phyloP scores from a whole-genome alignment of 2,113 vertebrate genomes.

The Dipodomys stephensi region DNA sequence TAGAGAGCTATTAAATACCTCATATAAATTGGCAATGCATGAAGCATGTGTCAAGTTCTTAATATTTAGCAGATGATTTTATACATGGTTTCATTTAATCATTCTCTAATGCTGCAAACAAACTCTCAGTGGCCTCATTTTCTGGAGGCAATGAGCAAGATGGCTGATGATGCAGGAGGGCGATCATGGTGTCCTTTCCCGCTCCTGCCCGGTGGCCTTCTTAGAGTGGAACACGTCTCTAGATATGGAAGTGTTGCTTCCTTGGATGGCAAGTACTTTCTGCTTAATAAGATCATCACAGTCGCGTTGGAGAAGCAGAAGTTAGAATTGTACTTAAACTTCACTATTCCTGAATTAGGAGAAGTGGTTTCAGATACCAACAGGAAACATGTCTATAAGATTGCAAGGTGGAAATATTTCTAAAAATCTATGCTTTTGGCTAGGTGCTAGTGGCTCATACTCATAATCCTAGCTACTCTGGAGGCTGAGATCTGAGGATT shows the following conservation, averaged over 20 bases:
- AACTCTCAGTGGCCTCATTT: neutral
- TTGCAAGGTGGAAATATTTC: slow-evolving; percentile 69
- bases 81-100: neutral
- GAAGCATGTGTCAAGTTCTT: slow-evolving; percentile 30
- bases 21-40: neutral
- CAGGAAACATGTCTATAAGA: neutral
- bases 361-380: neutral
- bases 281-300: neutral
- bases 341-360: neutral
- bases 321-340: neutral
- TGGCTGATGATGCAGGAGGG: neutral
- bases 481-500: no score
- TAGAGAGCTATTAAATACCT: slow-evolving; percentile 15
- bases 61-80: neutral
- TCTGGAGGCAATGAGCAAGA: neutral
- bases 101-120: slow-evolving; percentile 1
- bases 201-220: no score
- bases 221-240: neutral
- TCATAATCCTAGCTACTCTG: no score
- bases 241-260: neutral
- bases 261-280: neutral
- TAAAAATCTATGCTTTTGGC: no score
- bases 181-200: accelerated
- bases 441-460: no score
- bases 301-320: neutral